Conservation (phyloP, 2,113 vertebrate species). For the Amblyopsis rosae region DNA sequence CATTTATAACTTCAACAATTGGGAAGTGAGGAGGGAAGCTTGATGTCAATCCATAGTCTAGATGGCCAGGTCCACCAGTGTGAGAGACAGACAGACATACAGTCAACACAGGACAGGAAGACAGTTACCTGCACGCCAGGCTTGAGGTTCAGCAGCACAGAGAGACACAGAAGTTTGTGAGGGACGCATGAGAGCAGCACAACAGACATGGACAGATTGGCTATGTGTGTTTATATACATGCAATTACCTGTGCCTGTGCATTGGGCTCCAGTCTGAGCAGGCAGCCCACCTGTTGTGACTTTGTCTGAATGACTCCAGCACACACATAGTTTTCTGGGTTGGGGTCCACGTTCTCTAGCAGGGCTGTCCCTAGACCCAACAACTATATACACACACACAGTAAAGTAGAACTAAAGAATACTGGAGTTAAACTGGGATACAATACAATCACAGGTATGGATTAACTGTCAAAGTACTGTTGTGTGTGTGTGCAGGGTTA, state of each 20-base stretch:
- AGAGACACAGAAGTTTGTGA: slow-evolving; percentile 53
- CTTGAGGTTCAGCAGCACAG: slow-evolving; percentile 58
- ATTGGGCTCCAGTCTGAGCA: slow-evolving; percentile 90
- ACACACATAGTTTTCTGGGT: slow-evolving; percentile 91
- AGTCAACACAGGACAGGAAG: slow-evolving; percentile 21
- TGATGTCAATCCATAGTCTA: neutral
- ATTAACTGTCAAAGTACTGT: neutral
- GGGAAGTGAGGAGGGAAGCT: too few relatives aligned
- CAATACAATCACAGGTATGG: neutral
- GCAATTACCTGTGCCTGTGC: slow-evolving; percentile 88
- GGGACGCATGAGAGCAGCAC: slow-evolving; percentile 16
- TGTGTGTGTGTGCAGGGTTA: too few relatives aligned
- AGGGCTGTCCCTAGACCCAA: slow-evolving; percentile 88
- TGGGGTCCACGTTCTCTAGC: slow-evolving; percentile 89
- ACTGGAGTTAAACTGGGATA: neutral
- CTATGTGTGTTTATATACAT: slow-evolving; percentile 1
- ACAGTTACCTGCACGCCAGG: slow-evolving; percentile 53
- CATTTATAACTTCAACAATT: too few relatives aligned
- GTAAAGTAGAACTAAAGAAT: neutral
- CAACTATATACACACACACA: slow-evolving; percentile 67
- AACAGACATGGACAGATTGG: slow-evolving; percentile 9
- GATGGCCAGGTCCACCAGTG: neutral
- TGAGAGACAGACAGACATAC: slow-evolving; percentile 11
- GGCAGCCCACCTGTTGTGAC: slow-evolving; percentile 87
- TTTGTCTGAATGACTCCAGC: slow-evolving; percentile 93